phyloP scores from a whole-genome alignment of 2,113 vertebrate genomes.

The Tyrannus savana region DNA sequence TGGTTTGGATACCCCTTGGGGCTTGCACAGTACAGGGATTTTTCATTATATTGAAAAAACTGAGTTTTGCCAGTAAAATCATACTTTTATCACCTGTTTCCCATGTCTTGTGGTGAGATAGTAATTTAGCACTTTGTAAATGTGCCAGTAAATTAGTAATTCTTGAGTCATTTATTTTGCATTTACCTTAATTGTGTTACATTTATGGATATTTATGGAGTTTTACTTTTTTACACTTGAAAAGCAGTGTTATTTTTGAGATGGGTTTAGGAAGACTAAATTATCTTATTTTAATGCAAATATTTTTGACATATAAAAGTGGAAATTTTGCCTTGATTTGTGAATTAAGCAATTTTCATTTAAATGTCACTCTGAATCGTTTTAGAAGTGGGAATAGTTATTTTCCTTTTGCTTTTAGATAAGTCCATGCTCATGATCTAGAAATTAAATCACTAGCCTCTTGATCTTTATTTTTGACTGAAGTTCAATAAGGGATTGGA shows the following conservation, averaged over 20 bases:
- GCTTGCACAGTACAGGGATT: not conserved
- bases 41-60: not conserved
- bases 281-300: conserved; percentile 6
- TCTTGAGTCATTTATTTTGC: conserved; percentile 16
- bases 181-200: conserved; percentile 27
- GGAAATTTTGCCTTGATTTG: not conserved
- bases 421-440: not conserved
- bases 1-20: not conserved
- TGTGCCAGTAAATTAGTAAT: conserved; percentile 40
- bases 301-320: conserved; percentile 28
- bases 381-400: not conserved
- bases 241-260: not conserved
- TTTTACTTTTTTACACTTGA: not conserved
- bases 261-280: not conserved
- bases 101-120: not conserved
- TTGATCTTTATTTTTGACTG: conserved; percentile 10
- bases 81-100: not conserved
- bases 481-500: not conserved
- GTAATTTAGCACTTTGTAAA: conserved; percentile 24
- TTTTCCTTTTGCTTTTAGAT: not conserved
- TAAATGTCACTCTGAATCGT: not conserved
- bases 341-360: conserved; percentile 10
- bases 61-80: not conserved
- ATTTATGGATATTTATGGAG: not conserved
- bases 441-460: not conserved